Percentiles rank a stretch among this genome's conserved stretches.
Evolutionary conservation across 2,113 vertebrate species (phyloP).

Genomic region (Arothron firmamentum): DNA sequence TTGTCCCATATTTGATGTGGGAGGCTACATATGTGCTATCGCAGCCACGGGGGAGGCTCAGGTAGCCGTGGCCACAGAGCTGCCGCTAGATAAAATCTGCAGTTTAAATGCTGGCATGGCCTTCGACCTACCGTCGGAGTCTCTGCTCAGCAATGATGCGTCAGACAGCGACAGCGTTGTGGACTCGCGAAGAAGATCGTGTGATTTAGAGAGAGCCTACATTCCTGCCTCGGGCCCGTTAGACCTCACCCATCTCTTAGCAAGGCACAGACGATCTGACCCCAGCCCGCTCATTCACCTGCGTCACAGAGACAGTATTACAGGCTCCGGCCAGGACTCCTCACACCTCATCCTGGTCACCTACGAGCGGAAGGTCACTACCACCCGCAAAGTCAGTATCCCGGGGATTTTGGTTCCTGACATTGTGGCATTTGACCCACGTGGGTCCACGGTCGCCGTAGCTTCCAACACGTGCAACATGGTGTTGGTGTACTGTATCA

Average conservation of each 20-base stretch:
- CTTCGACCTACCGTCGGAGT: constrained; percentile 70
- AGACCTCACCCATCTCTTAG: constrained; percentile 84
- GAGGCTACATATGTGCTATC: constrained; percentile 82
- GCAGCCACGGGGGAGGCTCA: constrained; percentile 78
- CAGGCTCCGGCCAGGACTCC: constrained; percentile 85
- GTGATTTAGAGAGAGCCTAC: constrained; percentile 73
- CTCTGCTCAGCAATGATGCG: constrained; percentile 51
- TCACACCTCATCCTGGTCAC: constrained; percentile 90
- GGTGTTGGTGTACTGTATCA: constrained; percentile 87
- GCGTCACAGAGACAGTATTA: constrained; percentile 79
- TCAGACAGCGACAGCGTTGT: constrained; percentile 61
- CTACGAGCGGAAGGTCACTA: constrained; percentile 84
- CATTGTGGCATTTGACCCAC: constrained; percentile 83
- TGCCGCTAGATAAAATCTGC: constrained; percentile 90
- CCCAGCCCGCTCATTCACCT: constrained; percentile 82
- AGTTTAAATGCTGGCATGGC: constrained; percentile 81
- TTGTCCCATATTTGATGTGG: constrained; percentile 85
- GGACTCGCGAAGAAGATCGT: constrained; percentile 65
- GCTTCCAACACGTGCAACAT: constrained; percentile 87
- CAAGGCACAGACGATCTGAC: constrained; percentile 74
- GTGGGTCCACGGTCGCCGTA: constrained; percentile 81
- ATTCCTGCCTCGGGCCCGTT: constrained; percentile 73
- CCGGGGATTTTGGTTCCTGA: constrained; percentile 94
- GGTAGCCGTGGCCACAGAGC: constrained; percentile 86
- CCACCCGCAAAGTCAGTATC: constrained; percentile 85